Evolutionary conservation across 2,113 vertebrate species (phyloP).

Genomic region (Chascanopsetta lugubris): DNA sequence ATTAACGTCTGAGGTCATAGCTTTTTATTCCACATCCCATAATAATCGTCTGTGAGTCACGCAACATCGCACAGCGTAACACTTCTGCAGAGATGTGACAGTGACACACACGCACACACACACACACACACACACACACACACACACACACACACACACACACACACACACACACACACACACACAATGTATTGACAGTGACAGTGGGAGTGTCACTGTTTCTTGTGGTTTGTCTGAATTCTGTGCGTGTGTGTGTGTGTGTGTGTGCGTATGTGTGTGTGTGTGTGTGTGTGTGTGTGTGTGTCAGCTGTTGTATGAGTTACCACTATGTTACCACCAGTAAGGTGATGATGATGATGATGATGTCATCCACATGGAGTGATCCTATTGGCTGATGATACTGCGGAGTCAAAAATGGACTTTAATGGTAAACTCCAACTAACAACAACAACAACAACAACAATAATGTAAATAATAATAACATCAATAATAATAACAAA

Average conservation of each 20-base stretch:
- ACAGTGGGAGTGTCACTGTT: neutral
- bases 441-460: neutral
- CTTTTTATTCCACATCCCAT: constrained; percentile 6
- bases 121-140: neutral
- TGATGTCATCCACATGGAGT: too few relatives aligned
- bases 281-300: too few relatives aligned
- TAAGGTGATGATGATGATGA: too few relatives aligned
- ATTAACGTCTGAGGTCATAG: constrained; percentile 28
- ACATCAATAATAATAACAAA: too few relatives aligned
- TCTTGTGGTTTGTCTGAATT: neutral
- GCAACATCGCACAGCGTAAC: neutral
- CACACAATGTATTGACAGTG: neutral
- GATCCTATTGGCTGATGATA: neutral
- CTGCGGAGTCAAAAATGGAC: neutral
- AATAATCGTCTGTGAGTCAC: neutral
- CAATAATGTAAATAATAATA: too few relatives aligned
- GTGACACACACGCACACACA: neutral
- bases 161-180: neutral
- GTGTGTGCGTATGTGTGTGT: too few relatives aligned
- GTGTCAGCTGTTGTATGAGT: constrained; percentile 5
- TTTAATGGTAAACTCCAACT: neutral
- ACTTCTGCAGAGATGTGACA: neutral
- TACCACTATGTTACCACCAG: neutral
- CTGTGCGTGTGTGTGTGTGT: too few relatives aligned
- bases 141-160: too few relatives aligned